Evolutionary conservation across 2,888 invertebrate species (phyloP).

Genomic region (Crepidodera aurea): DNA sequence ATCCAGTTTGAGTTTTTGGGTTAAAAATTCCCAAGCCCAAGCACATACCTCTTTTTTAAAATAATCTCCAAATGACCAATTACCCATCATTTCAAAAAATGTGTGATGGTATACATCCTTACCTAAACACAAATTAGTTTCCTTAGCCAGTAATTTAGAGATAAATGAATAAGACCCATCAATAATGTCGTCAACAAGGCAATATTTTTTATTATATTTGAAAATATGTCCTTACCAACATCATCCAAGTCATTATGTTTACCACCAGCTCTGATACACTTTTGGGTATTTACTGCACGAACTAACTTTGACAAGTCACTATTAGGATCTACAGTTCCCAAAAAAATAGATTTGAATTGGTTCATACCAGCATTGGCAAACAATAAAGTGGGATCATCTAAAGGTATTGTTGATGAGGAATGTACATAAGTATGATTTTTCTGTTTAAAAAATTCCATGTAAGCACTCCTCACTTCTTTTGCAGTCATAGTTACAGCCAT

Average conservation of each 20-base stretch:
- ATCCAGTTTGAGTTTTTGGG: conserved; percentile 79
- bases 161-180: too few species aligned
- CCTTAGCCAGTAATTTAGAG: too few species aligned
- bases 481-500: conserved; percentile 66
- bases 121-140: conserved; percentile 69
- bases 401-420: conserved; percentile 96
- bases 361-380: conserved; percentile 99
- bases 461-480: conserved; percentile 83
- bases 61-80: conserved; percentile 99
- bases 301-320: conserved; percentile 92
- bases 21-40: conserved; percentile 98
- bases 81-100: conserved; percentile 99
- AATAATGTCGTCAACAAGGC: too few species aligned
- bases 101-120: conserved; percentile 99
- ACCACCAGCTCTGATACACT: conserved; percentile 98
- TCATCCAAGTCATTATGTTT: conserved; percentile 99
- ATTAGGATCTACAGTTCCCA: conserved; percentile 95
- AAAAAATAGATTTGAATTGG: conserved; percentile 98
- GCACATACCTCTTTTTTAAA: conserved; percentile 97
- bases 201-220: too few species aligned
- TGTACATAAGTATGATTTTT: conserved; percentile 94
- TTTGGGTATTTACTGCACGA: conserved; percentile 94
- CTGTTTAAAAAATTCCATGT: conserved; percentile 89
- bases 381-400: conserved; percentile 96
- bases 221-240: conserved; percentile 67